Percentiles rank a stretch among this genome's conserved stretches.
Conservation (phyloP, 2,797 vertebrate species). For the Gila robusta region DNA sequence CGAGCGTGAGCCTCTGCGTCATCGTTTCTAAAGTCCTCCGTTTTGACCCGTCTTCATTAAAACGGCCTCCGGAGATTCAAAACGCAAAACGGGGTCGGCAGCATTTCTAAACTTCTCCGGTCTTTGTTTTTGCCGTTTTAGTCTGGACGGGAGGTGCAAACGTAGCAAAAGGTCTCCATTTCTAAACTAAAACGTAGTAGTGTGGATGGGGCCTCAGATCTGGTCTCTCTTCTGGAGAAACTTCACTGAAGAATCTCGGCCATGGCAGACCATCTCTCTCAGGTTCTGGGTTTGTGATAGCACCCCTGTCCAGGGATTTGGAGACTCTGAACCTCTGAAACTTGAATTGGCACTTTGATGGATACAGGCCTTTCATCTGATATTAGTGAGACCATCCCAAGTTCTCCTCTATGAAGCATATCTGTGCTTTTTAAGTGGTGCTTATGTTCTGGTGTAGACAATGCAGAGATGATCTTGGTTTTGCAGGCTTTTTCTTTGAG, state of each 20-base stretch:
- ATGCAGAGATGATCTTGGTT: not conserved
- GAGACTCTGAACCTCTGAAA: not conserved
- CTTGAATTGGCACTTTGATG: not conserved
- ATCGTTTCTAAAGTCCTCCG: too few relatives aligned
- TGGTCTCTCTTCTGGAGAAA: not conserved
- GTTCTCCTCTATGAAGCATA: not conserved
- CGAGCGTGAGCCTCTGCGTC: too few relatives aligned
- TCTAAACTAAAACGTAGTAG: too few relatives aligned
- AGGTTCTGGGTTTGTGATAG: not conserved
- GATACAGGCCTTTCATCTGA: not conserved
- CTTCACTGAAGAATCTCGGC: not conserved
- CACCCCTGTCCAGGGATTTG: not conserved
- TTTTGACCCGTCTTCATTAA: too few relatives aligned
- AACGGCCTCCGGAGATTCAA: too few relatives aligned
- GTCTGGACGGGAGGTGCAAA: too few relatives aligned
- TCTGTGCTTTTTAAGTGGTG: not conserved
- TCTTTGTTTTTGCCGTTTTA: too few relatives aligned
- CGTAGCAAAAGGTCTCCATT: too few relatives aligned
- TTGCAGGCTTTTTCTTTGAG: not conserved
- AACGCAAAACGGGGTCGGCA: too few relatives aligned
- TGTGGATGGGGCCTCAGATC: not conserved
- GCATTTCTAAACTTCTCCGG: too few relatives aligned
- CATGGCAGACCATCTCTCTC: not conserved
- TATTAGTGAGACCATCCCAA: not conserved
- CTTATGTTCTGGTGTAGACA: not conserved